A percentile compares a stretch with the other conserved stretches of the same genome.
Conservation (phyloP, 2,797 vertebrate genomes). For the Sebastes itinus region DNA sequence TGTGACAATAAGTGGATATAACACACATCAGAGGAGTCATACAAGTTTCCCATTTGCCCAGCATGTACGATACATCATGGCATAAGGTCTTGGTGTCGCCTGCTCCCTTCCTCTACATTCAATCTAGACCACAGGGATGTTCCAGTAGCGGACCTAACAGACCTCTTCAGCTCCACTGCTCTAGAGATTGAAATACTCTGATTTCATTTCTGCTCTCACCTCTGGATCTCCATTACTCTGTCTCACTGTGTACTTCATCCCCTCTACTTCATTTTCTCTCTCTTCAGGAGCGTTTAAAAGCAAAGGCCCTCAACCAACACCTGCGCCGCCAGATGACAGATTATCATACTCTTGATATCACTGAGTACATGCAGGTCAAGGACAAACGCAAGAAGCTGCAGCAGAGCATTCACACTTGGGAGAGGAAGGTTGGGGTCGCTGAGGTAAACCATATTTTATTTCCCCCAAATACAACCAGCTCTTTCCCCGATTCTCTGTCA, state of each 20-base stretch:
- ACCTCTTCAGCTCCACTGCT: neutral
- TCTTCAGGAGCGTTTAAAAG: slow-evolving; percentile 56
- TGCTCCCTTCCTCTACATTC: too few species aligned
- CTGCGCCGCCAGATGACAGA: slow-evolving; percentile 52
- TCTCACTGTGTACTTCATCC: neutral
- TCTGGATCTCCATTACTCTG: slow-evolving; percentile 96
- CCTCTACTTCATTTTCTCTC: neutral
- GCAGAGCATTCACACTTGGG: slow-evolving; percentile 51
- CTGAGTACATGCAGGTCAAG: slow-evolving; percentile 55
- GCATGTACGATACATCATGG: too few species aligned
- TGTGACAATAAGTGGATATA: slow-evolving; percentile 4
- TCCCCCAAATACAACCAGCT: neutral
- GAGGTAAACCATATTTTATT: slow-evolving; percentile 51
- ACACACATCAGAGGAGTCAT: neutral
- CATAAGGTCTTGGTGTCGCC: too few species aligned
- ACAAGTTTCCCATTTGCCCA: too few species aligned
- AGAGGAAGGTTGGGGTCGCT: slow-evolving; percentile 61
- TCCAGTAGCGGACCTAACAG: neutral
- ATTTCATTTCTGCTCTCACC: slow-evolving; percentile 77
- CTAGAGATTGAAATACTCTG: neutral
- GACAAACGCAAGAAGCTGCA: slow-evolving; percentile 61
- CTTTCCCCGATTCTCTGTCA: neutral
- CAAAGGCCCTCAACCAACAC: slow-evolving; percentile 44
- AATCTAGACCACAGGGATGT: neutral
- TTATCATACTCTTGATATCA: slow-evolving; percentile 55